These are phyloP conservation scores for Heliconius ismenius DNA, from an alignment of 2,888 invertebrate species.

Conservation along the genomic window DNA sequence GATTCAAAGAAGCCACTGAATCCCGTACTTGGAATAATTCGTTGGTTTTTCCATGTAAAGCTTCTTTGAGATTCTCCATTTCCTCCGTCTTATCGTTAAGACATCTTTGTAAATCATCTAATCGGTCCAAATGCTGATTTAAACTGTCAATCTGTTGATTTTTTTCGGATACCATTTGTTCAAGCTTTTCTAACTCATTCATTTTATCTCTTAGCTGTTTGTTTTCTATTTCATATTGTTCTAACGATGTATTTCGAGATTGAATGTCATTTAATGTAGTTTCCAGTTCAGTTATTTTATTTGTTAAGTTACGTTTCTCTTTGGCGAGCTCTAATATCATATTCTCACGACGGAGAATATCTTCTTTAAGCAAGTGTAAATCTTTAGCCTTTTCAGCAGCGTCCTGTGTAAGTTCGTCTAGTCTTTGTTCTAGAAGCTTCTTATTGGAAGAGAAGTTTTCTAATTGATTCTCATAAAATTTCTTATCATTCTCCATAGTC, in stretches of 20 bases:
- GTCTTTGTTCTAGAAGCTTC: slow-evolving; percentile 77
- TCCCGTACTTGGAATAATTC: slow-evolving; percentile 71
- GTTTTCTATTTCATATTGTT: slow-evolving; percentile 69
- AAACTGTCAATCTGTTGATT: slow-evolving; percentile 79
- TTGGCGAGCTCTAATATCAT: slow-evolving; percentile 82
- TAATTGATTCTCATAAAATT: slow-evolving; percentile 80
- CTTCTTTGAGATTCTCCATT: slow-evolving; percentile 71
- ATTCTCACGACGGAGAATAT: slow-evolving; percentile 80
- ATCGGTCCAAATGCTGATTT: slow-evolving; percentile 74
- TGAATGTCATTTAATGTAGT: slow-evolving; percentile 77
- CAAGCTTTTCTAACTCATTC: slow-evolving; percentile 73
- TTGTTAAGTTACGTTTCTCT: slow-evolving; percentile 80
- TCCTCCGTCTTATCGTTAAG: slow-evolving; percentile 77
- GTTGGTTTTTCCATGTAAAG: slow-evolving; percentile 73
- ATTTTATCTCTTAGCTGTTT: slow-evolving; percentile 77
- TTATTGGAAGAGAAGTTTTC: slow-evolving; percentile 80
- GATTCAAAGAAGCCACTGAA: slow-evolving; percentile 62
- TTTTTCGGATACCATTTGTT: slow-evolving; percentile 80
- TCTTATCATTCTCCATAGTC: slow-evolving; percentile 79
- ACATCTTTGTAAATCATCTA: slow-evolving; percentile 77
- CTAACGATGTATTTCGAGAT: slow-evolving; percentile 66
- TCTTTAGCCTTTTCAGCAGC: slow-evolving; percentile 79
- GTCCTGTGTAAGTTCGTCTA: slow-evolving; percentile 81
- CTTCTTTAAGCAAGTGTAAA: slow-evolving; percentile 78
- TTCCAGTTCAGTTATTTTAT: slow-evolving; percentile 74